Conservation (phyloP, 1,140 invertebrate species). For the Steinernema khuongi region DNA sequence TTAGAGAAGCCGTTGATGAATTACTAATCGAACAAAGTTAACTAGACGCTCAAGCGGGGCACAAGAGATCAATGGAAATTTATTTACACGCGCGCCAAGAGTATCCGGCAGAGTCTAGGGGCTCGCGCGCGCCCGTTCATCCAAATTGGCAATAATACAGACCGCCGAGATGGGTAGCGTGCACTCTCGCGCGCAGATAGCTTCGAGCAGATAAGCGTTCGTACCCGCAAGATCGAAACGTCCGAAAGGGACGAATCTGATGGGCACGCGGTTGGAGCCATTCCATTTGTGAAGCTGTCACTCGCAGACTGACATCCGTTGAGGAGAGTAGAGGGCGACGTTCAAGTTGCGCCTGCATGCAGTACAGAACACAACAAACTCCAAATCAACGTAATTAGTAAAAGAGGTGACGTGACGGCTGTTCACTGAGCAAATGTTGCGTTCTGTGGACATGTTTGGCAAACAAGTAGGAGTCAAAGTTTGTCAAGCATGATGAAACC, state of each 20-base stretch:
- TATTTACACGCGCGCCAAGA: conserved; percentile 3
- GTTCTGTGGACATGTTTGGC: too few species aligned
- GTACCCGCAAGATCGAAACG: not conserved
- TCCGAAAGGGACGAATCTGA: not conserved
- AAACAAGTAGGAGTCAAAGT: too few species aligned
- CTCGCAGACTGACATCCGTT: conserved; percentile 10
- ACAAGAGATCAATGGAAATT: conserved; percentile 8
- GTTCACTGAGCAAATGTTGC: too few species aligned
- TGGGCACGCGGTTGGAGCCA: not conserved
- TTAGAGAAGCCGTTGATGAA: not conserved
- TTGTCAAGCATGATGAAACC: too few species aligned
- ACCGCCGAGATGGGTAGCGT: not conserved
- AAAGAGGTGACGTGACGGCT: too few species aligned
- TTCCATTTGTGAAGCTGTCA: conserved; percentile 11
- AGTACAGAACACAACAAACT: not conserved
- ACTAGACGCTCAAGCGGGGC: not conserved
- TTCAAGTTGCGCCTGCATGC: not conserved
- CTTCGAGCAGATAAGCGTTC: not conserved
- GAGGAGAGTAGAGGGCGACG: not conserved
- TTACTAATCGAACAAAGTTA: not conserved
- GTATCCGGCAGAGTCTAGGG: conserved; percentile 13
- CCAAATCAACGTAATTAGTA: too few species aligned
- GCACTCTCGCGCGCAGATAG: not conserved
- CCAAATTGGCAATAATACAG: not conserved
- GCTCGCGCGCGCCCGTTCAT: not conserved